Base-by-base conservation (phyloP, 1,140 invertebrate genomes). In the Subanguina moxae region DNA sequence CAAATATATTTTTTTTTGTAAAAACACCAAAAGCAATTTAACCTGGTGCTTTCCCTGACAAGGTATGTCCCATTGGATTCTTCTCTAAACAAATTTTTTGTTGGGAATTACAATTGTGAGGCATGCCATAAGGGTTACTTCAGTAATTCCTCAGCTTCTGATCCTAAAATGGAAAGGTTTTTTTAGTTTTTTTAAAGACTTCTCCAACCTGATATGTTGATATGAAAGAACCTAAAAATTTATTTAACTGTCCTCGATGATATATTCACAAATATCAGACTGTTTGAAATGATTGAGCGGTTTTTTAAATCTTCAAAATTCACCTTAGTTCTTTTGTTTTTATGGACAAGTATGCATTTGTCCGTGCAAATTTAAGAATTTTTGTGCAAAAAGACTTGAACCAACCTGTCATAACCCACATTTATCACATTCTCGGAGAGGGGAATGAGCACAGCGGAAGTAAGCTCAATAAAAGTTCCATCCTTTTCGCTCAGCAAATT, bases 21-120 rank as follows among this genome's bases (percentile, higher is more conserved):
- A 5, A 11, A 38, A 38, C 11, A 5, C 3, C 3, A 3, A 38
- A 38, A 38, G 3, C 32, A 38, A 11, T 3, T 3, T 11, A 5
- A 38, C 32, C 32, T 38, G 21, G 74, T 52, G 46, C 58, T 69
- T 45, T 76, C 72, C 17, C 74, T 38, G 52, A 76, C 57, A 7
- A 76, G 30, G 65, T 78, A 76, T 1, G 76, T 78, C 30, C 74
- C 74, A 38, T 71, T 70, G 15, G 72, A 56, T 57, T 78, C 70
- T 9, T 71, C 59, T 25, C 48, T 52, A 52, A 52, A 52, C 8
- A 7, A 52, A 52, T 3, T 52, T 45, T 13, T 52, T 3, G 8
- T 52, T 52, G n/a, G 3, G n/a, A 7, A 52, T 7, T 7, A 21
- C 3, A 52, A 7, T 21, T 15, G 3, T 25, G 23, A 52, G 8